Evolutionary conservation across 2,888 invertebrate species (phyloP).

Genomic region (Drosophila setosimentum): DNA sequence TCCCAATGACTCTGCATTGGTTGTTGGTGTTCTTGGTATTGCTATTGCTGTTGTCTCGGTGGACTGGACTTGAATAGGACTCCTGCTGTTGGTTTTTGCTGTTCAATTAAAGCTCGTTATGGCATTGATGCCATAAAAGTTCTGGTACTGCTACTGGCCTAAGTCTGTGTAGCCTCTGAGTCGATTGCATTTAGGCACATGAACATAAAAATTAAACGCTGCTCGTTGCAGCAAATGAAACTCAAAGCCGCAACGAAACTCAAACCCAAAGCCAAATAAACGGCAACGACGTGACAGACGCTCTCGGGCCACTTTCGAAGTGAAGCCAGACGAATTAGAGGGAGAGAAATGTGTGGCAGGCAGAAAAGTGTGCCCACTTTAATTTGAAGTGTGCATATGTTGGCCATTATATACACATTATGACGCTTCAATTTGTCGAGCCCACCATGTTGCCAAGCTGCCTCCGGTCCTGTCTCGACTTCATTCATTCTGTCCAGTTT

Average conservation of each 20-base stretch:
- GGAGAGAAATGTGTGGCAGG: constrained; percentile 1
- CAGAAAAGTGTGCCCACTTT: constrained; percentile 43
- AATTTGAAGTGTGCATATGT: constrained; percentile 77
- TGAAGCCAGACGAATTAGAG: constrained; percentile 26
- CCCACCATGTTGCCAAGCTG: background rate
- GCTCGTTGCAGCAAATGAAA: constrained; percentile 76
- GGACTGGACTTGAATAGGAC: background rate
- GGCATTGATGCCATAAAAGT: constrained; percentile 72
- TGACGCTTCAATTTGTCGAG: constrained; percentile 45
- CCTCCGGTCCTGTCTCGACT: constrained; percentile 6
- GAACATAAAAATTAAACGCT: constrained; percentile 74
- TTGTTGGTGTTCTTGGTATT: constrained; percentile 12
- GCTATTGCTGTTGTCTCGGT: background rate
- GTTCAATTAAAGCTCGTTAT: constrained; percentile 76
- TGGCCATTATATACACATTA: constrained; percentile 71
- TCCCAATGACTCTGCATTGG: constrained; percentile 40
- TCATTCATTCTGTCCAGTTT: constrained; percentile 17
- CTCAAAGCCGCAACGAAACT: constrained; percentile 28
- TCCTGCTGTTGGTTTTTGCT: constrained; percentile 26
- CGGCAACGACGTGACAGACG: constrained; percentile 66
- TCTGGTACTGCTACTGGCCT: constrained; percentile 32
- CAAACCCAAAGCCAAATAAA: constrained; percentile 24
- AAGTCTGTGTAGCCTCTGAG: constrained; percentile 44
- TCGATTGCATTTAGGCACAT: constrained; percentile 72
- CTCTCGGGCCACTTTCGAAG: constrained; percentile 27